Conservation (phyloP, 1,140 invertebrate genomes). For the Drosophila dunni region DNA sequence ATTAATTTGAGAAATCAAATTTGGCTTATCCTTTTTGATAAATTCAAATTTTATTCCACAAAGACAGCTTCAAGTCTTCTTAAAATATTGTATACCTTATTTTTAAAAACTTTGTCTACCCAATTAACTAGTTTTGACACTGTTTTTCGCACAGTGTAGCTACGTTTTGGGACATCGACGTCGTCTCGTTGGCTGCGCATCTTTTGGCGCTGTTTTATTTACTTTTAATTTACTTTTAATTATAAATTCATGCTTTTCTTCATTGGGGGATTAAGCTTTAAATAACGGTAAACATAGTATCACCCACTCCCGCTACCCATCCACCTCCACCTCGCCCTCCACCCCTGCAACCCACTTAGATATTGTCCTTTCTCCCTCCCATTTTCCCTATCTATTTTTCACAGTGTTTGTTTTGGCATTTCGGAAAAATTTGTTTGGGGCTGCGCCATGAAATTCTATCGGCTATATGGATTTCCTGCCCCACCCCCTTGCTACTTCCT, state of each 20-base stretch:
- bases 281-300: slow-evolving; percentile 73
- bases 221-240: slow-evolving; percentile 83
- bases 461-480: slow-evolving; percentile 61
- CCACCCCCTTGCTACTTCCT: slow-evolving; percentile 19
- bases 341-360: neutral
- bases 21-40: no score
- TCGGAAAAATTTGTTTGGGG: slow-evolving; percentile 52
- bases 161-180: slow-evolving; percentile 34
- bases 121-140: neutral
- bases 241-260: slow-evolving; percentile 80
- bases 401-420: slow-evolving; percentile 47
- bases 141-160: slow-evolving; percentile 6
- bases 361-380: neutral
- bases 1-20: no score
- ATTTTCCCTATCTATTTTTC: slow-evolving; percentile 17
- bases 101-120: no score
- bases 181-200: slow-evolving; percentile 28
- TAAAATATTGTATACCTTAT: no score
- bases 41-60: no score
- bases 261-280: slow-evolving; percentile 77
- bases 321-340: neutral
- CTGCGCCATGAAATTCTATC: slow-evolving; percentile 71
- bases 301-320: neutral
- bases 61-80: no score
- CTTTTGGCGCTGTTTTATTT: slow-evolving; percentile 68